Evolutionary conservation across 2,113 vertebrate genomes (phyloP), one percentile per base, ranked within the genome.

Genomic region (Prinia subflava): DNA sequence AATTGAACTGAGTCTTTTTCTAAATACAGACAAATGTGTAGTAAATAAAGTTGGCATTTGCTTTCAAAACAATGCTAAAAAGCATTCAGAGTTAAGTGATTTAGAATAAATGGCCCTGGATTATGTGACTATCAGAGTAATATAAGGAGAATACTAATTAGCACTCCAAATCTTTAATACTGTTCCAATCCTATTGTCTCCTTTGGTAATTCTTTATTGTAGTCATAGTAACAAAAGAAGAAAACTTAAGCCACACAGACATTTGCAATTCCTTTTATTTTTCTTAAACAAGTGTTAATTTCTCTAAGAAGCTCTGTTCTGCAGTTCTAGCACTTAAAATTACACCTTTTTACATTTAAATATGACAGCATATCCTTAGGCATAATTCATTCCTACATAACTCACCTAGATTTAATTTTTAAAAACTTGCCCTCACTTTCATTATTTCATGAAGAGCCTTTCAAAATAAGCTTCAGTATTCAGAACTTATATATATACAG

Each of bases 61-160:
- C 39, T 89, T 80, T 52, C 46, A 90, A 92, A 97, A 82, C 81
- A 86, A 73, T 63, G 10, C 21, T 73, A 65, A 83, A 90, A 92
- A 76, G 39, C 64, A 39, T 83, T 92, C 44, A 74, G 67, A 77
- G 89, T 75, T 68, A 95, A 91, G 62, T 85, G 68, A 73, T 83
- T 91, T 90, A 91, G 63, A 91, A 78, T 69, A 89, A 94, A 89
- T 80, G 63, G 27, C 28, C 78, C 53, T 76, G 60, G 41, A 83
- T 81, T 93, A 74, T 90, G 50, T 79, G 53, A 56, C 74, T 68
- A 83, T 64, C 90, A 63, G 64, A 82, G 55, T 52, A 79, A 91
- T 68, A 83, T 64, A 92, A 93, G 71, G 23, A 81, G 67, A 92
- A 77, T 91, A 91, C 77, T 90, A 94, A 95, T 97, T 94, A 95